A percentile compares a stretch with the other conserved stretches of the same genome.
Evolutionary conservation across 2,113 vertebrate genomes (phyloP).

Genomic region (sheep (Ovis aries)): ARS-UI_Ramb_v3.0 NC_056060.1:66830001-66830500

Average conservation of each 20-base stretch:
- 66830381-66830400: neutral
- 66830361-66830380: neutral
- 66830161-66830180: neutral
- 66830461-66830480: neutral
- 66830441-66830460: neutral
- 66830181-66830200: neutral
- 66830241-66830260: neutral
- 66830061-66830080: neutral
- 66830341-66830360: neutral
- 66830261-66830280: neutral
- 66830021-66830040: neutral
- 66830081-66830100: neutral
- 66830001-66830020: neutral
- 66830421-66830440: neutral
- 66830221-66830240: neutral
- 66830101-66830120: neutral
- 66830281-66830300: neutral
- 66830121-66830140: neutral
- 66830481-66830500: neutral
- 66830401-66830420: neutral
- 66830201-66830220: neutral
- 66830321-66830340: neutral
- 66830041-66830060: neutral
- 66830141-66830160: neutral
- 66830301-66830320: neutral